Evolutionary conservation across 2,797 vertebrate species (phyloP), one percentile per base, ranked within the genome.

Genomic region (Chelon auratus): DNA sequence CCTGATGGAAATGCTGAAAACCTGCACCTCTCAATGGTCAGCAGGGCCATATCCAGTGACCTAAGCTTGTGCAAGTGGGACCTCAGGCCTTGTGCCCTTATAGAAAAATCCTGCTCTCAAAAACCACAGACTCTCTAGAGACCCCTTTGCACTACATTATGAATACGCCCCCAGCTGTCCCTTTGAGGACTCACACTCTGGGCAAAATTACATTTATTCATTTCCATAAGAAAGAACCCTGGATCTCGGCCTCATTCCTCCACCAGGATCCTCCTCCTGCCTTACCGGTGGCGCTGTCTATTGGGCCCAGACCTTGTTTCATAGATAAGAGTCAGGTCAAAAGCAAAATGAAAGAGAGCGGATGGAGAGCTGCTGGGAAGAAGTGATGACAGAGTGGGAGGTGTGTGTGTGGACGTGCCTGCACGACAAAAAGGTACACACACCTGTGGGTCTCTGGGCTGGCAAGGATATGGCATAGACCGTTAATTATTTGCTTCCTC

Each of bases 11-110:
- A 82, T 67, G 69, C 5, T 62, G 78, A 73, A 90, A 89, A 81
- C 68, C 78, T 65, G 74, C 74, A 84, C 81, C 75, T 30, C 43
- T 58, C 52, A 62, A 60, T 57, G 80, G 81, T 85, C 81, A 71
- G 73, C 4, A 0, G 75, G 87, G 77, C 68, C 68, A 66, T 89
- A 93, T 92, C 81, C 69, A 59, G 87, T 90, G 82, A 90, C 85
- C 84, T 68, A 57, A 37, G 13, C 68, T 81, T 60, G 79, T 55
- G 81, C 65, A 68, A 60, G 60, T 57, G 48, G 48, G 53, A 87
- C 74, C 60, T 56, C 40, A 45, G 74, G 62, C 71, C 36, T 65
- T 73, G 70, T 63, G 59, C 17, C 59, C 59, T 43, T 82, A 78
- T 54, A 76, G 56, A 60, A 89, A 83, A 82, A 73, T 68, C 63